Evolutionary conservation across 2,797 vertebrate genomes (phyloP).

Genomic region (Cyprinodon diabolis): DNA sequence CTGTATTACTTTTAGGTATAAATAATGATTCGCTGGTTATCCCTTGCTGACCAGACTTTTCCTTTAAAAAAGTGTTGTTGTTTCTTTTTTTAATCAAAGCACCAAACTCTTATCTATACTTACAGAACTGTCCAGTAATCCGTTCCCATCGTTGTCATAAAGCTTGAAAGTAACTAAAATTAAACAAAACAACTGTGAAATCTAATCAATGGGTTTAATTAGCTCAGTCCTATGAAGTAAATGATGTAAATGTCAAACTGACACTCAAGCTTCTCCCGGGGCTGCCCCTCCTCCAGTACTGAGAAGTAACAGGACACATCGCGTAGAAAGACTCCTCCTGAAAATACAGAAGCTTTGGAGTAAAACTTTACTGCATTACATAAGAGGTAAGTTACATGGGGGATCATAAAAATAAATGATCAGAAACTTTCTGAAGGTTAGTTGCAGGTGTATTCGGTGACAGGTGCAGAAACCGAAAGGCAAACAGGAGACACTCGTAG

Average conservation of each 20-base stretch:
- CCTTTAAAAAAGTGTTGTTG: neutral
- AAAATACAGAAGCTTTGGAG: slow-evolving; percentile 17
- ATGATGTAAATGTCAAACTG: slow-evolving; percentile 54
- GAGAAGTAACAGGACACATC: slow-evolving; percentile 94
- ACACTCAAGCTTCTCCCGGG: slow-evolving; percentile 92
- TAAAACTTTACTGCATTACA: slow-evolving; percentile 8
- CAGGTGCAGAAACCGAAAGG: slow-evolving; percentile 7
- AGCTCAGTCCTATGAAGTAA: slow-evolving; percentile 2
- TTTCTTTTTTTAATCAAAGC: neutral
- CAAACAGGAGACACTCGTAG: neutral
- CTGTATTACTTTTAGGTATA: no score
- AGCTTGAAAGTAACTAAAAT: slow-evolving; percentile 89
- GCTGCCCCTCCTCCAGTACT: slow-evolving; percentile 89
- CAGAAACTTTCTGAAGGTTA: neutral
- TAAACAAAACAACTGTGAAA: slow-evolving; percentile 29
- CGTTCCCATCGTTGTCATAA: slow-evolving; percentile 90
- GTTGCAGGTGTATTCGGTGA: slow-evolving; percentile 13
- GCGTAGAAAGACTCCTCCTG: slow-evolving; percentile 82
- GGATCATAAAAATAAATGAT: neutral
- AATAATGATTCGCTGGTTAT: no score
- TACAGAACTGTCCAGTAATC: slow-evolving; percentile 89
- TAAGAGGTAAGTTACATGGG: neutral
- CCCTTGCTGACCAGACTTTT: neutral
- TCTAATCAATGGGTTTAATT: neutral
- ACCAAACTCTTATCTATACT: slow-evolving; percentile 51